Evolutionary conservation across 2,797 vertebrate genomes (phyloP), one percentile per base, ranked within the genome.

Genomic region (Falco berigora): DNA sequence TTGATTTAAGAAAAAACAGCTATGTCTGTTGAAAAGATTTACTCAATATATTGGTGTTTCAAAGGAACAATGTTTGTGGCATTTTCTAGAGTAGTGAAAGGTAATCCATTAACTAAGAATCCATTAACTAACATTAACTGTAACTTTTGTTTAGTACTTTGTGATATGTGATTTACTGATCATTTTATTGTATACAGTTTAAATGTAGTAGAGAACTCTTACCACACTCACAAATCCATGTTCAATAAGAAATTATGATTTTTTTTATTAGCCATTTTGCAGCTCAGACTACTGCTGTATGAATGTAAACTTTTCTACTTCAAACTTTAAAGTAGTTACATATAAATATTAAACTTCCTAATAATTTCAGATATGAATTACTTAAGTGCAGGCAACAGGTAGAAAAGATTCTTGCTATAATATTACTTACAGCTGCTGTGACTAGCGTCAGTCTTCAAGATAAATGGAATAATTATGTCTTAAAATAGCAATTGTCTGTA

Each of bases 1-100:
- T 21, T 92, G 53, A 91, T 84, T 97, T 92, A 83, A 92, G 64
- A 80, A 81, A 96, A 97, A 92, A 30, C 69, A 89, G 86, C 82
- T 73, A 88, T 86, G 34, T 77, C 23, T 77, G 62, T 86, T 83
- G 84, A 88, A 96, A 91, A 96, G 3, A 9, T 92, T 93, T 63
- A 42, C 46, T 67, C 85, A 92, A 86, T 86, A 73, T 74, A 92
- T 49, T 5, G 2, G 56, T 77, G 61, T 95, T 93, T 95, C 67
- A 61, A 92, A 94, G 47, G 25, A 88, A 75, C 30, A 75, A n/a
- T 42, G 62, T 82, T 91, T 92, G 81, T 88, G 77, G 64, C n/a
- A 71, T 93, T 94, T 97, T 86, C 89, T 91, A 67, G 47, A 86
- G 50, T 56, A 82, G 53, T 34, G 25, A 50, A 88, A 86, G 9